Conservation (phyloP, 2,113 vertebrate genomes). For the Pica pica region DNA sequence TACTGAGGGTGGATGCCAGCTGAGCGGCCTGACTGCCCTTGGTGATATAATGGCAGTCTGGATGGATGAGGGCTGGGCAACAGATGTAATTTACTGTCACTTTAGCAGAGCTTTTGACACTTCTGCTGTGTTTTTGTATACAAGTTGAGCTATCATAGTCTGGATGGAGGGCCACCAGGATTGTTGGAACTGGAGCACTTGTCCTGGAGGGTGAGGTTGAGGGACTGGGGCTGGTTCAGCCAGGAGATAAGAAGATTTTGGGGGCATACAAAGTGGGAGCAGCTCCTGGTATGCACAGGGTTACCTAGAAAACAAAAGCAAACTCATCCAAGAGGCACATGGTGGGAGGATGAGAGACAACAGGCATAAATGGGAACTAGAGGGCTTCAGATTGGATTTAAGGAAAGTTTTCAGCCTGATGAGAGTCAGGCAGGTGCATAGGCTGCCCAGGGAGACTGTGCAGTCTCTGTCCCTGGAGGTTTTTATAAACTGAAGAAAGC, state of each 20-base stretch:
- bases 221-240: not conserved
- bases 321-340: not conserved
- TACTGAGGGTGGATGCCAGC: not conserved
- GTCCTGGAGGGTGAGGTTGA: not conserved
- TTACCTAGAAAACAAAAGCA: not conserved
- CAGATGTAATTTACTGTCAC: not conserved
- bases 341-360: not conserved
- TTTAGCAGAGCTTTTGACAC: not conserved
- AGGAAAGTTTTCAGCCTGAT: not conserved
- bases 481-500: not conserved
- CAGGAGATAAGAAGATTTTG: not conserved
- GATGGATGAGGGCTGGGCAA: not conserved
- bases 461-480: not conserved
- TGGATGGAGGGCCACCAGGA: not conserved
- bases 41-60: too few relatives aligned
- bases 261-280: not conserved
- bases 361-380: not conserved
- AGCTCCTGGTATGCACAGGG: rapidly evolving
- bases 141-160: not conserved
- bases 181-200: not conserved
- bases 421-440: not conserved
- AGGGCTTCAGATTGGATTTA: not conserved
- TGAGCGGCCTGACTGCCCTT: not conserved
- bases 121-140: not conserved
- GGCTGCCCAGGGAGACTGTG: not conserved